Base-by-base conservation (phyloP, 2,888 invertebrate genomes). In the Ectemnius lituratus region DNA sequence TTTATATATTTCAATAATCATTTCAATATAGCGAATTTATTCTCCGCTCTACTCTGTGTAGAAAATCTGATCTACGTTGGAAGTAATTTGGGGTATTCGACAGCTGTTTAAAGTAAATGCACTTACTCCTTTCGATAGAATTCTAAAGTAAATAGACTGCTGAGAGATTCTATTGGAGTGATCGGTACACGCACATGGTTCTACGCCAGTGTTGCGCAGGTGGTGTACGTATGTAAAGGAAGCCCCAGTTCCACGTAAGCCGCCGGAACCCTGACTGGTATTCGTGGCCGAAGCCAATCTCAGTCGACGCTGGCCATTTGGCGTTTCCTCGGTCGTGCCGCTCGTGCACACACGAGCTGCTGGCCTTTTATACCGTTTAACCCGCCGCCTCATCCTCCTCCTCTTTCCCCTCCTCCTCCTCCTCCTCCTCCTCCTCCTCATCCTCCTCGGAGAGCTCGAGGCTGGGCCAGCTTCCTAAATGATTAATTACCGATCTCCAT, bases 401-500 rank as follows among this genome's bases (percentile, higher is more conserved):
- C 65, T 67, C 56, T 70, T 58, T 60, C 58, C 47, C 67, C 67
- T 73, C 69, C 74, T 69, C 67, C n/a, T n/a, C 71, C 74, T 5
- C 59, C 74, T 73, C 56, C 70, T 67, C 73, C 64, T 67, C 66
- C 47, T 76, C 62, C 65, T 67, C 56, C 72, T 58, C 62, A 56
- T 52, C 67, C 67, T 73, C 69, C 74, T 69, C 67, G 27, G 37
- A 37, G 37, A 37, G 20, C 11, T 57, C 58, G 70, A 68, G 66
- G 75, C 66, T 70, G 74, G 78, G 76, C 76, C 77, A 77, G 73
- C 83, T 76, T 79, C 84, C 82, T 85, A 87, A 89, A 89, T 90
- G 90, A 90, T 90, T 89, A 90, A 90, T 90, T 87, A 87, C 86
- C 85, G 86, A 85, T 85, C 86, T 85, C 84, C 82, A 86, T 85